phyloP scores from a whole-genome alignment of 1,140 invertebrate species.

The Scaptomyza montana region DNA sequence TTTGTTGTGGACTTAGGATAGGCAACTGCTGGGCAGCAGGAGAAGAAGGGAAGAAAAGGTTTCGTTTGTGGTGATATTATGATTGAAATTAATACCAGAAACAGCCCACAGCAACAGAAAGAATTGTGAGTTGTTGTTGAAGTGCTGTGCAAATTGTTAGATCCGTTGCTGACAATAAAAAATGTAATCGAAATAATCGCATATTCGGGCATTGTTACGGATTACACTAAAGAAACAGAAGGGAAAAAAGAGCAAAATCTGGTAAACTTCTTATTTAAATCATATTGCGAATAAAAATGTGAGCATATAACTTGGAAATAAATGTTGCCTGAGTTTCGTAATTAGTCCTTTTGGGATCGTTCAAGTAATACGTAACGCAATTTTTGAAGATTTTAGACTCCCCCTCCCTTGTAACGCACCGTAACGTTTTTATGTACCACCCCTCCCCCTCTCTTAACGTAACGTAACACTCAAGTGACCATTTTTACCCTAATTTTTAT shows the following conservation, averaged over 20 bases:
- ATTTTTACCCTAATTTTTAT: too few relatives aligned
- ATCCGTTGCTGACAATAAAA: slow-evolving; percentile 1
- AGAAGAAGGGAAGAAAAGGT: background rate
- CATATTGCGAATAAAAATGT: too few relatives aligned
- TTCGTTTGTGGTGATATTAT: slow-evolving; percentile 29
- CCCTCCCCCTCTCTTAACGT: too few relatives aligned
- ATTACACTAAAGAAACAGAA: slow-evolving; percentile 7
- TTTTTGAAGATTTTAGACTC: too few relatives aligned
- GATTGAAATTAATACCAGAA: slow-evolving; percentile 55
- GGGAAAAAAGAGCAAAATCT: background rate
- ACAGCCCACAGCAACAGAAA: background rate
- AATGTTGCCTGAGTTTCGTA: background rate
- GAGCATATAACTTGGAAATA: too few relatives aligned
- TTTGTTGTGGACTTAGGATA: slow-evolving; percentile 57
- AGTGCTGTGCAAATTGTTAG: slow-evolving; percentile 30
- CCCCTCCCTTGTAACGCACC: too few relatives aligned
- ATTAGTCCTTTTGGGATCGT: too few relatives aligned
- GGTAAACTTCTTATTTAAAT: background rate
- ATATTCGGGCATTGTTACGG: background rate
- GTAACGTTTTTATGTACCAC: too few relatives aligned
- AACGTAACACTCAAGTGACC: too few relatives aligned
- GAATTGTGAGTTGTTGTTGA: slow-evolving; percentile 13
- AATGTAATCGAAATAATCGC: background rate
- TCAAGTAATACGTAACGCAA: too few relatives aligned
- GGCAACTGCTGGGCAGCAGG: background rate